Conservation (phyloP, 2,888 invertebrate genomes). For the Drosophila paracracens region DNA sequence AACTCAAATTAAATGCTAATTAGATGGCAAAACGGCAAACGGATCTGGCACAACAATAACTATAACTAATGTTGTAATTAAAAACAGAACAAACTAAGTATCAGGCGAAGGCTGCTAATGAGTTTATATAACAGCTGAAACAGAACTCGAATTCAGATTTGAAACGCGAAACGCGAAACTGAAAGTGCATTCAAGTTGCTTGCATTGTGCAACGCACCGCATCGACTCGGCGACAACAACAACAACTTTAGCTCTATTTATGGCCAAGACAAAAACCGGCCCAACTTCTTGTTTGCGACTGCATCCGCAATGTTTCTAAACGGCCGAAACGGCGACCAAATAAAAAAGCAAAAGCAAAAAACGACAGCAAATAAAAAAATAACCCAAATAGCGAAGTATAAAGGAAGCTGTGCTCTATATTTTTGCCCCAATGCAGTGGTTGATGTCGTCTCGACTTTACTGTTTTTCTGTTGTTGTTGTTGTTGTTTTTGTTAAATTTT, state of each 20-base stretch:
- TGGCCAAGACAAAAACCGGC: slow-evolving; percentile 73
- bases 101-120: slow-evolving; percentile 23
- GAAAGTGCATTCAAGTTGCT: slow-evolving; percentile 65
- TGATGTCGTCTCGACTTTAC: slow-evolving; percentile 20
- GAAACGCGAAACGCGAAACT: slow-evolving; percentile 41
- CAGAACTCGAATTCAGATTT: slow-evolving; percentile 34
- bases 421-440: slow-evolving; percentile 18
- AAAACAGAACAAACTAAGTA: slow-evolving; percentile 43
- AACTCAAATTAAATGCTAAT: slow-evolving; percentile 70
- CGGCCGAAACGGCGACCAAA: slow-evolving; percentile 50
- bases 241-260: slow-evolving; percentile 64
- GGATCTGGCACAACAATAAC: slow-evolving; percentile 60
- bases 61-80: slow-evolving; percentile 64
- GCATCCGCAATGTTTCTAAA: slow-evolving; percentile 77
- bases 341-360: slow-evolving; percentile 21
- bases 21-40: slow-evolving; percentile 50
- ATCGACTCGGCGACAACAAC: slow-evolving; percentile 36
- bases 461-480: slow-evolving; percentile 2
- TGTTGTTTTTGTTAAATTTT: slow-evolving; percentile 20
- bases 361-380: slow-evolving; percentile 15
- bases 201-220: slow-evolving; percentile 69
- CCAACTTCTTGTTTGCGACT: slow-evolving; percentile 71
- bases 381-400: slow-evolving; percentile 49
- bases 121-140: slow-evolving; percentile 34
- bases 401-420: slow-evolving; percentile 71